Evolutionary conservation across 2,888 invertebrate species (phyloP), one percentile per base, ranked within the genome.

Genomic region (Polymixis flavicincta): DNA sequence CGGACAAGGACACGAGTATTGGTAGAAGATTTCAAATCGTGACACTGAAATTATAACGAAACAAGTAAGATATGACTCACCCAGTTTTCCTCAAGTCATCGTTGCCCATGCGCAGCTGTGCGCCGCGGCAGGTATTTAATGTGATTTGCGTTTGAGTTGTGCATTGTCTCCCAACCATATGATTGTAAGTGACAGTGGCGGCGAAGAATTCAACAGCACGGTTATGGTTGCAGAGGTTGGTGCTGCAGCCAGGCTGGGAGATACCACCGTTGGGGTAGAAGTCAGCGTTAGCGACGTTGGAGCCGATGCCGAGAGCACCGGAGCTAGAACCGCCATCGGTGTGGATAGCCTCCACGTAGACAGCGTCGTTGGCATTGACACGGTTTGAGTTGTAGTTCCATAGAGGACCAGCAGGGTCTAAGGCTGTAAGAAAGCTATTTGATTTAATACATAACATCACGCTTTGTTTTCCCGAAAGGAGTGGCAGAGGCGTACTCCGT

Each of bases 211-310:
- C 88, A 89, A 91, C 93, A 2, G 94, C 90, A 7, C 92, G 90
- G 54, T 90, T 90, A 76, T 94, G 94, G 70, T 92, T 90, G 80
- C 94, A 94, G 3, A 92, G 37, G 48, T 85, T 84, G 25, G 88
- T 89, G 8, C 80, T 13, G 64, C 94, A 94, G 0, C 92, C 93
- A 6, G 94, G 93, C 76, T 94, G 94, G n/a, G 83, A 82, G 42
- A 74, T 86, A 3, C 97, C 97, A 65, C 95, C 94, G 80, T 97
- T 97, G 22, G 97, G 97, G 93, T 96, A 97, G 90, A 97, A 97
- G 88, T 97, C 97, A 11, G 92, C 97, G 74, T 96, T 93, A 1
- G 96, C 97, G 8, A 97, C 91, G 6, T 93, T 88, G 2, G 92
- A 88, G 0, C 96, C 96, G 14, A 93, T 96, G 90, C 84, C 97